Base-by-base conservation (phyloP, 2,113 vertebrate genomes). In the Nibea albiflora region DNA sequence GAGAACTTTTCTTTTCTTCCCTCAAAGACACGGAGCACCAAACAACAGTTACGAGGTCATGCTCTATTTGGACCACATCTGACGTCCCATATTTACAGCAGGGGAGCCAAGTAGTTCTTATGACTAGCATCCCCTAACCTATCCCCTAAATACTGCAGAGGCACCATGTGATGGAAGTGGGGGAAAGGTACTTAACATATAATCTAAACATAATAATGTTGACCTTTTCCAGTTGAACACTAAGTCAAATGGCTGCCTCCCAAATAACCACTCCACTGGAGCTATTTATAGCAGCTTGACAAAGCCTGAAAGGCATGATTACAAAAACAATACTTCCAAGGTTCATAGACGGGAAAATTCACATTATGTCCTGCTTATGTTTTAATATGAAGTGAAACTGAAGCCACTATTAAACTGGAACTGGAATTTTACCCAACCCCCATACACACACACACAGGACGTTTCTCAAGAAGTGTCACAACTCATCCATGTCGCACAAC, bases 191-290 rank as follows among this genome's bases (percentile, higher is more conserved):
- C 68, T 50, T 31, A 64, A 68, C 83, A 58, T 85, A 69, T 76
- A 85, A 83, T 89, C 82, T 90, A 90, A 93, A 93, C 88, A 88
- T 86, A 88, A 85, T 88, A 87, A 83, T 68, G 64, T 78, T 88
- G 93, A 92, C 89, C 90, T 92, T 93, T 89, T 57, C 49, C 46
- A 73, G 68, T 49, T 5, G 7, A 77, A 68, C 79, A 78, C 73
- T 39, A 66, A 71, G 86, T 91, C 85, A 89, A 80, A 79, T 81
- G 85, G 71, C 90, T 70, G 78, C 15, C 4, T 76, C 70, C 83
- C 88, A 90, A 81, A 86, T 79, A 83, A 63, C 76, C 52, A 53
- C 70, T 69, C n/a, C 42, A 72, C 78, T 49, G 56, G 31, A 69
- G 20, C 84, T 94, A 94, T 90, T 89, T 87, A 88, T 92, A 92